Conservation (phyloP, 2,888 invertebrate genomes). For the Thera obeliscata region DNA sequence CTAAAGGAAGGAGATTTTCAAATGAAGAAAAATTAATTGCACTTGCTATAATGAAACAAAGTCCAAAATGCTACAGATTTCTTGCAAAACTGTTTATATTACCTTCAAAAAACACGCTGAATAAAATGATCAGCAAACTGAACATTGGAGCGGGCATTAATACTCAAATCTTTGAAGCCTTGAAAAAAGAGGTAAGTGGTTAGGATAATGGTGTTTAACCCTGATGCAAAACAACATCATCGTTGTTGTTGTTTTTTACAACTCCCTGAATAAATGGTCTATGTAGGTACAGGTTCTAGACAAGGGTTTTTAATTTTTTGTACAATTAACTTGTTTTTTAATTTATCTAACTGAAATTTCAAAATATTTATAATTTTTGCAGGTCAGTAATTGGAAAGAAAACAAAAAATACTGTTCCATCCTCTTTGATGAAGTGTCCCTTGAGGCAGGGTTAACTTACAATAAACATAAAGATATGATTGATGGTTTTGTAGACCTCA, state of each 20-base stretch:
- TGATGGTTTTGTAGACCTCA: neutral
- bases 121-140: neutral
- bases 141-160: slow-evolving; percentile 2
- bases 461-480: neutral
- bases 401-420: slow-evolving; percentile 1
- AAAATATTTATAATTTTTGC: no score
- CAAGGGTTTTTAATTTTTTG: no score
- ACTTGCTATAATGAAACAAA: slow-evolving; percentile 21
- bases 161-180: neutral
- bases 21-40: no score
- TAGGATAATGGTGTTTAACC: neutral
- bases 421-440: slow-evolving; percentile 4
- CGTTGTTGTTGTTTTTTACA: no score
- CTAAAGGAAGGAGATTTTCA: no score
- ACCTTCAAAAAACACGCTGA: slow-evolving; percentile 3
- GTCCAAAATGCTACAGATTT: slow-evolving; percentile 19
- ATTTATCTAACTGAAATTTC: no score
- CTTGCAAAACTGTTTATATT: slow-evolving; percentile 16
- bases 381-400: neutral
- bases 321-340: no score
- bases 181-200: slow-evolving; percentile 1
- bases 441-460: neutral
- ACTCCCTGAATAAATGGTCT: no score
- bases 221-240: no score
- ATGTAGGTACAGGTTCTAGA: no score